These are phyloP conservation scores for Pteromalus puparum DNA, from an alignment of 1,140 invertebrate genomes.

Conservation along the genomic window DNA sequence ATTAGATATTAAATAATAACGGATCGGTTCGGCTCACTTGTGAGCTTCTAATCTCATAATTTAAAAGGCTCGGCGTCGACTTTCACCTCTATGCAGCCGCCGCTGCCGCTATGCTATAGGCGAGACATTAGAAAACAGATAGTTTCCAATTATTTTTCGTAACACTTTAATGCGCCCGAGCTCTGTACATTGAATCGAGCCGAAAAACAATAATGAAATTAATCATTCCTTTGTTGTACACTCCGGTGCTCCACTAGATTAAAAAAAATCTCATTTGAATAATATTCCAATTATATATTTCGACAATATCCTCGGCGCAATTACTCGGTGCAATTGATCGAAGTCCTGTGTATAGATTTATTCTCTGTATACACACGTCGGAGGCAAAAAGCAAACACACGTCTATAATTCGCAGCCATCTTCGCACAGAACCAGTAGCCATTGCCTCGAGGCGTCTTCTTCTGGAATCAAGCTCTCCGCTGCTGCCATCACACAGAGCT, in stretches of 20 bases:
- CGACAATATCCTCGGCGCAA: background rate
- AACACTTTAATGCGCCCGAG: constrained; percentile 20
- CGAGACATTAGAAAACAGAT: constrained; percentile 31
- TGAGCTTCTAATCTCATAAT: constrained; percentile 19
- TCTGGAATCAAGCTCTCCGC: background rate
- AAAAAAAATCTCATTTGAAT: constrained; percentile 29
- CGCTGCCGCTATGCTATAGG: background rate
- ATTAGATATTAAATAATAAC: constrained; percentile 43
- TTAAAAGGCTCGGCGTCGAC: constrained; percentile 12
- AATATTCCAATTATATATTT: constrained; percentile 12
- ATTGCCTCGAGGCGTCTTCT: constrained; percentile 1
- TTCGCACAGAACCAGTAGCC: constrained; percentile 15
- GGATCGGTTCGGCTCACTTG: constrained; percentile 9
- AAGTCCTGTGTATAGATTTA: too few relatives aligned
- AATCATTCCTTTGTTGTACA: constrained; percentile 26
- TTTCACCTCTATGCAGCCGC: constrained; percentile 15
- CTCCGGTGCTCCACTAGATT: background rate
- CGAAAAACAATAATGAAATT: constrained; percentile 37
- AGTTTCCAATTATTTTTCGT: constrained; percentile 43
- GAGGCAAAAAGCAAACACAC: too few relatives aligned
- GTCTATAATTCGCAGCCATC: too few relatives aligned
- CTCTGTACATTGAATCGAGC: constrained; percentile 15
- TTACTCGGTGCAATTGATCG: too few relatives aligned
- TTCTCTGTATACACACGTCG: too few relatives aligned
- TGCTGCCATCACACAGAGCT: background rate